Evolutionary conservation across 2,888 invertebrate genomes (phyloP).

Genomic region (Argyresthia albistria): DNA sequence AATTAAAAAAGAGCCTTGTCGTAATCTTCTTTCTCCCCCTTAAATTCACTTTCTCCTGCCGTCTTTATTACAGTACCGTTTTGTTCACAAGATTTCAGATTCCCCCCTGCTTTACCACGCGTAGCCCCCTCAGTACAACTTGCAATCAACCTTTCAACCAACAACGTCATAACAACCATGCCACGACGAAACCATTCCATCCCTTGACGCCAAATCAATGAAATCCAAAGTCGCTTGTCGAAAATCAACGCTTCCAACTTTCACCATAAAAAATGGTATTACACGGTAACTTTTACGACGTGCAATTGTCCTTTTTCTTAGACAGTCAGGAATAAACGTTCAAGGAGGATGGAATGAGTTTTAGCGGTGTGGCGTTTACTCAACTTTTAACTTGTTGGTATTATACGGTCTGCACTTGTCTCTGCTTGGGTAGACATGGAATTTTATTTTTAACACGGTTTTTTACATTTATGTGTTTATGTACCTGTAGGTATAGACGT

Average conservation of each 20-base stretch:
- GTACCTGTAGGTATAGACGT: slow-evolving; percentile 6
- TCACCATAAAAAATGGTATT: no score
- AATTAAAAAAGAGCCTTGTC: slow-evolving; percentile 66
- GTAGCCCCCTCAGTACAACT: slow-evolving; percentile 52
- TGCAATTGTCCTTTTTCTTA: slow-evolving; percentile 60
- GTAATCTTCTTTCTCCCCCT: slow-evolving; percentile 70
- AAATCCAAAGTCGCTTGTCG: no score
- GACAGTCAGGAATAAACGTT: slow-evolving; percentile 49
- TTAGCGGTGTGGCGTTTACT: slow-evolving; percentile 44
- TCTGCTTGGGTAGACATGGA: background rate
- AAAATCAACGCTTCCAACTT: no score
- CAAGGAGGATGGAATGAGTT: slow-evolving; percentile 56
- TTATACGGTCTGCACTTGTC: slow-evolving; percentile 20
- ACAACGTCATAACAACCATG: slow-evolving; percentile 20
- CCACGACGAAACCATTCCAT: slow-evolving; percentile 5
- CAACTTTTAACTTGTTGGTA: slow-evolving; percentile 49
- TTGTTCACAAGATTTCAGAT: slow-evolving; percentile 74
- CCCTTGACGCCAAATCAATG: no score
- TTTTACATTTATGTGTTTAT: slow-evolving; percentile 5
- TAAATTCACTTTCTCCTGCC: slow-evolving; percentile 76
- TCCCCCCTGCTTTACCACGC: slow-evolving; percentile 57
- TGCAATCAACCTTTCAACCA: slow-evolving; percentile 27
- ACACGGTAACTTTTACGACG: slow-evolving; percentile 34
- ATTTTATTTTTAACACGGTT: background rate
- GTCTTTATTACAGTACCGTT: slow-evolving; percentile 74